Base-by-base conservation (phyloP, 2,888 invertebrate genomes). In the Lochmaea capreae region DNA sequence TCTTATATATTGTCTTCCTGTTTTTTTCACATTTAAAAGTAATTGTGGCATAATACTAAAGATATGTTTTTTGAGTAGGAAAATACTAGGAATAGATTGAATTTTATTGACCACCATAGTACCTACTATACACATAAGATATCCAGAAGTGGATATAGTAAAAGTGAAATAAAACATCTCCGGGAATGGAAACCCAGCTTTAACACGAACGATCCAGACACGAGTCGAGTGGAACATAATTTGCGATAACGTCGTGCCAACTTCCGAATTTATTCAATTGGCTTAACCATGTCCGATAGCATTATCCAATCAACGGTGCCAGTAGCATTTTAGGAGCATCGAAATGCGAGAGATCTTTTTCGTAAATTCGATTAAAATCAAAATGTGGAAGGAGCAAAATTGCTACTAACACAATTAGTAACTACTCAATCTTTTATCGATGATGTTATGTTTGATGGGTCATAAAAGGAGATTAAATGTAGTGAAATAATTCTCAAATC, bases 251-350 rank as follows among this genome's bases (percentile, higher is more conserved):
- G 74, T 73, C 65, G 73, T 71, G 67, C 70, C 73, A 71, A 76
- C 74, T 79, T 77, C 76, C 76, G 78, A 77, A 79, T 81, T 81
- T 80, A 81, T 82, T 81, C 77, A 77, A 80, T 79, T 78, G 75
- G 77, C 72, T 78, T 78, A 79, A 80, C 79, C 78, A 72, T 78
- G 75, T 75, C 74, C 78, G 80, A 81, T 76, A 76, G 79, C 75
- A 81, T 81, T 80, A 82, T 79, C 79, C 81, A 81, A 82, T 82
- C 80, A 82, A 77, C 80, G 80, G 39, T n/a, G 42, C 16, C 42
- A n/a, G 62, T 11, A 42, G 62, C 42, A 62, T 62, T 42, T n/a
- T 16, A 54, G 42, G 18, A 16, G 16, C 62, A 62, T 62, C 62
- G 42, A 62, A 62, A 42, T 16, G 62, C 33, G 42, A 39, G 42